These are phyloP conservation scores for Deilephila porcellus DNA, from an alignment of 2,888 invertebrate species.

Conservation along the genomic window DNA sequence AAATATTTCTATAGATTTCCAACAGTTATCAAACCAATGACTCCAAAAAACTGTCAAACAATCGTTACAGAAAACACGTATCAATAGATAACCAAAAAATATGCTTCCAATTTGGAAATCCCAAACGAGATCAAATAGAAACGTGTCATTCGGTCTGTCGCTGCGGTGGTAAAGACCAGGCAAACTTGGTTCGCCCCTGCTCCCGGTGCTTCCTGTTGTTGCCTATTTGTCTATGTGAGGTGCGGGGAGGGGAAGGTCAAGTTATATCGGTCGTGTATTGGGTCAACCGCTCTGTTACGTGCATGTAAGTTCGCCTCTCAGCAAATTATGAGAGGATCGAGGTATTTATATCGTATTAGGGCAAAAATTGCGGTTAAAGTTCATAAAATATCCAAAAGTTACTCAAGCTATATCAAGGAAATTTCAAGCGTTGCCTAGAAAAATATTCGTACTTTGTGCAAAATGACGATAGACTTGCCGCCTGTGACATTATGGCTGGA, in stretches of 20 bases:
- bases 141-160: constrained; percentile 52
- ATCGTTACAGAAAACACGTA: constrained; percentile 13
- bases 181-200: constrained; percentile 45
- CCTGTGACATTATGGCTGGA: too few species aligned
- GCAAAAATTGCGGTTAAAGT: too few species aligned
- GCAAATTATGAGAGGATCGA: not conserved
- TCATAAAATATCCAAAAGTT: too few species aligned
- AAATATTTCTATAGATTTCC: too few species aligned
- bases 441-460: too few species aligned
- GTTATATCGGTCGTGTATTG: constrained; percentile 45
- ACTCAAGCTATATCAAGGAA: too few species aligned
- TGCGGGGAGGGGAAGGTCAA: constrained; percentile 44
- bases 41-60: not conserved
- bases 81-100: constrained; percentile 34
- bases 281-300: constrained; percentile 54
- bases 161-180: constrained; percentile 46
- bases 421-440: too few species aligned
- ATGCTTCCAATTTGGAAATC: constrained; percentile 50
- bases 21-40: too few species aligned
- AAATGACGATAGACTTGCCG: too few species aligned
- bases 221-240: constrained; percentile 42
- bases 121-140: constrained; percentile 56
- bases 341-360: not conserved
- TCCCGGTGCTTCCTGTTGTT: constrained; percentile 37
- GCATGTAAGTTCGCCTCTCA: constrained; percentile 34